Evolutionary conservation across 2,888 invertebrate species (phyloP).

Genomic region (Lamellibrachia satsuma): DNA sequence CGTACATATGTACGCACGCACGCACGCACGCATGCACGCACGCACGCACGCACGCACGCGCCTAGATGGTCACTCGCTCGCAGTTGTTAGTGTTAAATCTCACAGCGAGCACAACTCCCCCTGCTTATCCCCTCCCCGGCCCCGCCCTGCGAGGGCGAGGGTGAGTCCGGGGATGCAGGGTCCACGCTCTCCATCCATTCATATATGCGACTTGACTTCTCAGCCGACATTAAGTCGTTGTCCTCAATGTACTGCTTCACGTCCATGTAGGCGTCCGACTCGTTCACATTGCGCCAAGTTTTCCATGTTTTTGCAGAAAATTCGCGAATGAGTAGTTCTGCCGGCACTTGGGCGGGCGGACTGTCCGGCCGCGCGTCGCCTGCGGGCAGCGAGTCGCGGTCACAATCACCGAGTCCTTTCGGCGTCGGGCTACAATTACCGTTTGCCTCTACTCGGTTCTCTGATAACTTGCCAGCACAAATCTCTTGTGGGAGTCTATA

Average conservation of each 20-base stretch:
- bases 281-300: constrained; percentile 58
- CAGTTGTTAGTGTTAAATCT: not conserved
- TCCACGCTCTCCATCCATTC: constrained; percentile 55
- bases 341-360: constrained; percentile 19
- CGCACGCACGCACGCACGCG: not conserved
- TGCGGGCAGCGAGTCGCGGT: not conserved
- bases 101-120: not conserved
- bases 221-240: constrained; percentile 58
- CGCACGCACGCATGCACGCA: not conserved
- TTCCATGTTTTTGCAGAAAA: constrained; percentile 51
- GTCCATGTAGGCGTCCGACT: constrained; percentile 59
- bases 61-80: no score
- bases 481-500: not conserved
- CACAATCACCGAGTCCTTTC: not conserved
- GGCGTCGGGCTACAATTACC: not conserved
- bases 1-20: no score
- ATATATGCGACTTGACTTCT: constrained; percentile 54
- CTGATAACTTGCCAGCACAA: not conserved
- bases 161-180: not conserved
- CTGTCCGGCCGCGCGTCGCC: not conserved
- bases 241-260: constrained; percentile 60
- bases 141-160: not conserved
- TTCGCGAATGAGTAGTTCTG: constrained; percentile 29
- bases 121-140: not conserved
- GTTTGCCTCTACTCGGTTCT: not conserved